Percentiles rank a stretch among this genome's conserved stretches.
Conservation (phyloP, 2,797 vertebrate genomes). For the Falco biarmicus region DNA sequence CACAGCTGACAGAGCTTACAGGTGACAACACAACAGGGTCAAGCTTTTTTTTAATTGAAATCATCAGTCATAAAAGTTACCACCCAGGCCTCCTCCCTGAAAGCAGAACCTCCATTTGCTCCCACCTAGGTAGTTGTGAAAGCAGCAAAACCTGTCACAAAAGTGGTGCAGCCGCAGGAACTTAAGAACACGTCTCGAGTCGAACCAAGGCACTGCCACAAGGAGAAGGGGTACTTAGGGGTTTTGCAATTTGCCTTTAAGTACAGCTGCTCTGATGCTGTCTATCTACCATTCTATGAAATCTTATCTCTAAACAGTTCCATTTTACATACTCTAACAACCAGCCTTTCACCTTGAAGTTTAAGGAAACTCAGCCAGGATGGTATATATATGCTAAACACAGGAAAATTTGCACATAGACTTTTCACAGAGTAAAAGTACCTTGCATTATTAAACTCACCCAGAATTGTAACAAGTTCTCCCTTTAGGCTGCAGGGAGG, state of each 20-base stretch:
- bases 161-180: neutral
- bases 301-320: neutral
- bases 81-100: constrained; percentile 19
- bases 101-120: neutral
- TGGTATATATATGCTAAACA: neutral
- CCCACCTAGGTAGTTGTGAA: constrained; percentile 1
- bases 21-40: neutral
- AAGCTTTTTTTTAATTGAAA: neutral
- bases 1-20: neutral
- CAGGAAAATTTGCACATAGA: neutral
- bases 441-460: neutral
- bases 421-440: neutral
- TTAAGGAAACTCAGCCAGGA: neutral
- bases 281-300: neutral
- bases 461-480: neutral
- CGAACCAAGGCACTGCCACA: neutral
- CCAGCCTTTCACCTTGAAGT: neutral
- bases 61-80: neutral
- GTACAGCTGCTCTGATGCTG: neutral
- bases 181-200: accelerated
- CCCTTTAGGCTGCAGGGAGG: neutral
- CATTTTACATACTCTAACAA: neutral
- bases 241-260: neutral
- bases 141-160: constrained; percentile 56
- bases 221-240: neutral